A percentile compares a stretch with the other conserved stretches of the same genome.
Conservation (phyloP, 2,113 vertebrate genomes). For the Embiotoca jacksoni region DNA sequence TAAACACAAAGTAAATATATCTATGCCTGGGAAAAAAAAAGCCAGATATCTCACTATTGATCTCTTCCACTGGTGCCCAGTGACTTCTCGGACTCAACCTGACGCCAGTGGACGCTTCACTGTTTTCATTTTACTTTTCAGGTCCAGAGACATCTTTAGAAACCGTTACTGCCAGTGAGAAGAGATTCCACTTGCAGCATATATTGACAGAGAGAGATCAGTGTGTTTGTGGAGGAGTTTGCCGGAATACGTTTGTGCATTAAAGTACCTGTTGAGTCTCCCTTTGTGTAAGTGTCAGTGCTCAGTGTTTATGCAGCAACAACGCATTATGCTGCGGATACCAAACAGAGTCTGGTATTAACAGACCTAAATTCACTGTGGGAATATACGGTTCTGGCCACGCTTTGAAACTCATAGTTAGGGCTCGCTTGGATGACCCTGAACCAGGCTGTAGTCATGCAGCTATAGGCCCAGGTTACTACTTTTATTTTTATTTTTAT, state of each 20-base stretch:
- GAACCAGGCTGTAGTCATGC: too few relatives aligned
- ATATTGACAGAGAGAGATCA: neutral
- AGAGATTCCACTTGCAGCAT: constrained; percentile 14
- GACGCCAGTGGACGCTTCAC: neutral
- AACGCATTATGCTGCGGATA: constrained; percentile 5
- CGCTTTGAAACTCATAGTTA: too few relatives aligned
- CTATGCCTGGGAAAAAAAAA: neutral
- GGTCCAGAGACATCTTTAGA: neutral
- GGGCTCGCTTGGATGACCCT: too few relatives aligned
- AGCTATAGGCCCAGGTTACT: too few relatives aligned
- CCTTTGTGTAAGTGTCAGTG: too few relatives aligned
- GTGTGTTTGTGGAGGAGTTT: too few relatives aligned
- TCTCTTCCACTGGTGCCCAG: neutral
- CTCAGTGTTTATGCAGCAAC: neutral
- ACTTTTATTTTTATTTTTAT: too few relatives aligned
- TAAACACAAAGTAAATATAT: neutral
- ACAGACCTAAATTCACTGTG: too few relatives aligned
- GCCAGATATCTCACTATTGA: neutral
- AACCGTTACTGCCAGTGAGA: neutral
- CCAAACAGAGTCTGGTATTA: neutral
- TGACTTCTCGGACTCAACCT: neutral
- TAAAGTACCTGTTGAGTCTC: too few relatives aligned
- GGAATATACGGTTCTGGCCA: too few relatives aligned
- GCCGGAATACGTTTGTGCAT: too few relatives aligned
- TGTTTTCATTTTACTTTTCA: neutral